phyloP scores from a whole-genome alignment of 2,888 invertebrate genomes.

The Philopedon plagiatum region DNA sequence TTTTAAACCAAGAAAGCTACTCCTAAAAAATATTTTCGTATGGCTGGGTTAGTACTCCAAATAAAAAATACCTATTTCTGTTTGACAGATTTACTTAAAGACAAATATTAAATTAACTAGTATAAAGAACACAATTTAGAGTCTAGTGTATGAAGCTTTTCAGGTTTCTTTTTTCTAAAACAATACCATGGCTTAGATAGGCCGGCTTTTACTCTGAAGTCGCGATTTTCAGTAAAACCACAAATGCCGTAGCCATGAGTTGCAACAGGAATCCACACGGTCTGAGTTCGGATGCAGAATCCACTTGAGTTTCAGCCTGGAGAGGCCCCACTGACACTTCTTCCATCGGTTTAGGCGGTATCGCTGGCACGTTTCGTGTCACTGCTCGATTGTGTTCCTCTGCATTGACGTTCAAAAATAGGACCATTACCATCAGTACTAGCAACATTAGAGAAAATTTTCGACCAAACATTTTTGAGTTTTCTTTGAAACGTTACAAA shows the following conservation, averaged over 20 bases:
- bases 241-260: not conserved
- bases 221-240: not conserved
- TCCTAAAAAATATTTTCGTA: no score
- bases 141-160: no score
- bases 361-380: no score
- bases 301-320: not conserved
- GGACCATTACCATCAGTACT: not conserved
- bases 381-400: not conserved
- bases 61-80: not conserved
- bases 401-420: not conserved
- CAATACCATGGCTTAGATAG: no score
- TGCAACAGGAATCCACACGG: not conserved
- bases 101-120: not conserved
- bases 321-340: not conserved
- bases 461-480: not conserved
- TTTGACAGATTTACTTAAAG: not conserved
- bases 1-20: no score
- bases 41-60: no score
- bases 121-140: not conserved
- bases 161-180: no score
- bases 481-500: not conserved
- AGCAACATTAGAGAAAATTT: not conserved
- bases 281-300: not conserved
- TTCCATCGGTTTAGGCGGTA: no score
- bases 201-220: not conserved